These are phyloP conservation scores for Diacarnus erythraeanus DNA, from an alignment of 37 sponge, comb jelly and placozoan genomes.

Conservation along the genomic window DNA sequence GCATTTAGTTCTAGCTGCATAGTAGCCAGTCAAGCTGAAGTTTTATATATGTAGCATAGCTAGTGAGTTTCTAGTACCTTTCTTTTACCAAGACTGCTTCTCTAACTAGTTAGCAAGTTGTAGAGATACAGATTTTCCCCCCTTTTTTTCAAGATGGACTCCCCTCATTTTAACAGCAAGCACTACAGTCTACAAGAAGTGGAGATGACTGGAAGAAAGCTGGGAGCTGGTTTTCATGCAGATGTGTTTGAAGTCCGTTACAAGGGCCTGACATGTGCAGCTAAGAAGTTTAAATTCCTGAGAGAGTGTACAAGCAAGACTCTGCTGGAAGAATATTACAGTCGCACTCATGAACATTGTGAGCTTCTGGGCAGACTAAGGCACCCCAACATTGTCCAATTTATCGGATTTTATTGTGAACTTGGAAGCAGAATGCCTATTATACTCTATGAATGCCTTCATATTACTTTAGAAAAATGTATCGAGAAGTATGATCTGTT, in stretches of 20 bases:
- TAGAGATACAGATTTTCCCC: too few species aligned
- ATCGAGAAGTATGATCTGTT: slow-evolving; percentile 17
- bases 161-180: background rate
- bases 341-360: background rate
- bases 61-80: too few species aligned
- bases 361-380: slow-evolving; percentile 19
- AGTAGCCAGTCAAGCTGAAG: too few species aligned
- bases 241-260: slow-evolving; percentile 20
- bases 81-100: too few species aligned
- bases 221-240: slow-evolving; percentile 4
- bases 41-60: too few species aligned
- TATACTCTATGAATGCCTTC: slow-evolving; percentile 32
- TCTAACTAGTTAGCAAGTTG: too few species aligned
- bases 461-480: slow-evolving; percentile 13
- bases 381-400: slow-evolving; percentile 51
- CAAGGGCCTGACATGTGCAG: slow-evolving; percentile 36
- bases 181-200: background rate
- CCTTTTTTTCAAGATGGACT: background rate
- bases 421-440: slow-evolving; percentile 1
- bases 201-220: background rate
- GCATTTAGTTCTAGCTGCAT: too few species aligned
- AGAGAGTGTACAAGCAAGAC: background rate
- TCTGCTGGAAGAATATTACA: background rate
- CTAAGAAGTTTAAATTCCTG: slow-evolving; percentile 8
- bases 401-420: slow-evolving; percentile 19